Evolutionary conservation across 2,113 vertebrate genomes (phyloP).

Genomic region (Sorex araneus): DNA sequence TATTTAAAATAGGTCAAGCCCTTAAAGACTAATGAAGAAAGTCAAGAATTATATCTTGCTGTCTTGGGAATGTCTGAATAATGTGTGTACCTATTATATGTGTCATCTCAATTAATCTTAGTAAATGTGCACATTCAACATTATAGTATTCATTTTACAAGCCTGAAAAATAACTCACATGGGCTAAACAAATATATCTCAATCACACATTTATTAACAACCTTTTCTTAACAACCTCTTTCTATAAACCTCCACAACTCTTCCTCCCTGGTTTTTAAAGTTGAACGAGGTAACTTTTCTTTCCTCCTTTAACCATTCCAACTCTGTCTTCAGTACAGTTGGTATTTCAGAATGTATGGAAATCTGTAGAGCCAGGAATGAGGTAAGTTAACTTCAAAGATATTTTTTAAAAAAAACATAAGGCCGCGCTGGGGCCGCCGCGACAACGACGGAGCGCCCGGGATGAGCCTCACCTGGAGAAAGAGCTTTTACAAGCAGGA

Average conservation of each 20-base stretch:
- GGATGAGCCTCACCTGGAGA: conserved; percentile 92
- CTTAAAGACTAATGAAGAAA: background rate
- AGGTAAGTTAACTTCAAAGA: background rate
- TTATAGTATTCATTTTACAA: background rate
- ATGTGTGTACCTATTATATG: background rate
- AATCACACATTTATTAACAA: background rate
- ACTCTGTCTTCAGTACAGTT: background rate
- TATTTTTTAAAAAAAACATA: too few species aligned
- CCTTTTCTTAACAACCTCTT: background rate
- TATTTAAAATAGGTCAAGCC: background rate
- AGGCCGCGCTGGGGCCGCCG: conserved; percentile 78
- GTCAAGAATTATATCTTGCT: background rate
- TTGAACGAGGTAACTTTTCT: background rate
- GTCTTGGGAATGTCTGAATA: background rate
- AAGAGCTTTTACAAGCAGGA: conserved; percentile 93
- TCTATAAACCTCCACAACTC: background rate
- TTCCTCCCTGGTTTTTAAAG: background rate
- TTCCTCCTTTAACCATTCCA: background rate
- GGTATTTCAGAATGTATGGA: background rate
- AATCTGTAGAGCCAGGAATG: background rate
- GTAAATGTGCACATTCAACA: background rate
- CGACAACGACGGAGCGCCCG: conserved; percentile 77
- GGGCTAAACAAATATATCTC: background rate
- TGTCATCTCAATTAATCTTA: background rate
- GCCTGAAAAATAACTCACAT: background rate